These are phyloP conservation scores for Taurulus bubalis DNA, from an alignment of 2,113 vertebrate genomes.

Conservation along the genomic window DNA sequence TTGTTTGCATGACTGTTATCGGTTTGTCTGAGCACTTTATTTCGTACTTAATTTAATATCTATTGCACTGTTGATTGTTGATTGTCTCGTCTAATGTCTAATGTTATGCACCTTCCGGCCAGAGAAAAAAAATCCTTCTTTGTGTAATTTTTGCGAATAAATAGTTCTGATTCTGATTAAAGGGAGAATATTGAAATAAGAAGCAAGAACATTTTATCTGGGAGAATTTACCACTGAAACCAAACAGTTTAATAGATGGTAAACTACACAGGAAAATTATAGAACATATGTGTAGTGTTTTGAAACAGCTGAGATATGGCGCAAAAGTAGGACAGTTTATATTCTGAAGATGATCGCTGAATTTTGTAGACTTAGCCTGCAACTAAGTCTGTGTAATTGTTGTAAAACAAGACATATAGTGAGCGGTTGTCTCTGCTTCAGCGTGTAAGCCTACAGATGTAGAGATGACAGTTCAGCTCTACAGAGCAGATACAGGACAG, in stretches of 20 bases:
- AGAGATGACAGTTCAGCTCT: constrained; percentile 69
- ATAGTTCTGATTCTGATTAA: no score
- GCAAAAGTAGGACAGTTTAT: not conserved
- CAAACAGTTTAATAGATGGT: not conserved
- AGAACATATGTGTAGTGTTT: not conserved
- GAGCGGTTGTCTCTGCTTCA: constrained; percentile 49
- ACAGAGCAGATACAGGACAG: constrained; percentile 77
- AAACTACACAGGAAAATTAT: not conserved
- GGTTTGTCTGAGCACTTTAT: no score
- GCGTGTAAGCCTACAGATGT: constrained; percentile 55
- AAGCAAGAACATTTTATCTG: not conserved
- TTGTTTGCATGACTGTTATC: no score
- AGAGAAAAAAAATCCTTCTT: no score
- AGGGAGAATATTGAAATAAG: no score
- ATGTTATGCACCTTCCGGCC: no score
- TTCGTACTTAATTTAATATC: no score
- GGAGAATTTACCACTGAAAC: not conserved
- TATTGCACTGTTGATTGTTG: no score
- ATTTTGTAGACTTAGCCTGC: not conserved
- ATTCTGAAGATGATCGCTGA: not conserved
- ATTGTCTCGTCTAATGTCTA: no score
- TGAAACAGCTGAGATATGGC: not conserved
- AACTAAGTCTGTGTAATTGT: not conserved
- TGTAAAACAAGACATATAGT: constrained; percentile 13
- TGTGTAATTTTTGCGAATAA: no score